Evolutionary conservation across 1,140 invertebrate genomes (phyloP).

Genomic region (Cotesia vestalis): DNA sequence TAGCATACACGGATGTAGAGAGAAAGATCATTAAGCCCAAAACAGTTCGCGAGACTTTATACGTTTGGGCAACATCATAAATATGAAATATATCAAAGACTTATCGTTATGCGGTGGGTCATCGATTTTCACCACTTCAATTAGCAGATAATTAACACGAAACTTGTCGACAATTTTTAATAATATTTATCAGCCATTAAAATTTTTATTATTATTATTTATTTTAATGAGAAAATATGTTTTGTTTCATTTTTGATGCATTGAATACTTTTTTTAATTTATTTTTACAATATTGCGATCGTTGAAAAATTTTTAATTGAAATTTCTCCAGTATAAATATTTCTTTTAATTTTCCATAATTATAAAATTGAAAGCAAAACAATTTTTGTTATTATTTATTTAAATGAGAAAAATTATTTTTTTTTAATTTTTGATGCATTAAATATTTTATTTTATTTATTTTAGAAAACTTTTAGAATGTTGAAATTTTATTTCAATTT

Average conservation of each 20-base stretch:
- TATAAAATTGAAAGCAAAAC: no score
- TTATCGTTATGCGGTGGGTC: not conserved
- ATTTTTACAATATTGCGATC: no score
- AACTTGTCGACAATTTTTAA: constrained; percentile 5
- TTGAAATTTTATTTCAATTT: no score
- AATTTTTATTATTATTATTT: constrained; percentile 11
- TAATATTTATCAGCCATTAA: not conserved
- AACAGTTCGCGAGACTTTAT: constrained; percentile 29
- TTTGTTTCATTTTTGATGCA: not conserved
- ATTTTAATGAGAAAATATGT: constrained; percentile 20
- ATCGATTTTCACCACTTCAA: not conserved
- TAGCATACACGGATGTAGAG: constrained; percentile 31
- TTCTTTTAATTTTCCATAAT: no score
- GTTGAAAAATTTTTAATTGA: no score
- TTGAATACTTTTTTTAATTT: not conserved
- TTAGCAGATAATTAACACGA: constrained; percentile 9
- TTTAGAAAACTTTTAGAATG: no score
- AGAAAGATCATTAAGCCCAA: constrained; percentile 59
- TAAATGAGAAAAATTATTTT: no score
- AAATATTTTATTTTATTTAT: no score
- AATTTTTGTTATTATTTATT: no score
- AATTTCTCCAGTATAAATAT: no score
- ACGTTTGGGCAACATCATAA: constrained; percentile 56
- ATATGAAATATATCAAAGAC: constrained; percentile 63
- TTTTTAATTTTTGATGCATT: no score